Evolutionary conservation across 1,140 invertebrate species (phyloP).

Genomic region (Magallana ariakensis): DNA sequence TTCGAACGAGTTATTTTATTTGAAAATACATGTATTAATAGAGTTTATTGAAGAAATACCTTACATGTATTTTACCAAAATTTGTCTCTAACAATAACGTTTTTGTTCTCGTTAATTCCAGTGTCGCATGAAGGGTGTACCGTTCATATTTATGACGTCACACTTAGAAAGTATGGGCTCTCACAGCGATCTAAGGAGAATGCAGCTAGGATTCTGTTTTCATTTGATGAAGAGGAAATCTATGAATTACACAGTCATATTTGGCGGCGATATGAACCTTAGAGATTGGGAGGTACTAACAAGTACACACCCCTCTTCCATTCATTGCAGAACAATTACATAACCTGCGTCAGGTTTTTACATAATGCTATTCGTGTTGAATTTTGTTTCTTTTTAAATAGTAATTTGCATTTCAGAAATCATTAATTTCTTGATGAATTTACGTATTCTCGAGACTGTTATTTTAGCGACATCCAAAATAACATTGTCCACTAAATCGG

Average conservation of each 20-base stretch:
- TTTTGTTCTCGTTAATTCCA: constrained; percentile 60
- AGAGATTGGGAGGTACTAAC: constrained; percentile 82
- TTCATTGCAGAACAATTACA: background rate
- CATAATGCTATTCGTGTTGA: too few species aligned
- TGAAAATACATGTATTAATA: background rate
- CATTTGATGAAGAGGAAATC: constrained; percentile 72
- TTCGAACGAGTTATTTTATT: too few species aligned
- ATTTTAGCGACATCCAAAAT: too few species aligned
- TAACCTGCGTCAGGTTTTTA: too few species aligned
- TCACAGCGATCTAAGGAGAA: constrained; percentile 77
- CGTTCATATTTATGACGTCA: constrained; percentile 81
- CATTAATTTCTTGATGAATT: too few species aligned
- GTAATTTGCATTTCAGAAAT: too few species aligned
- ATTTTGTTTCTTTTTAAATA: too few species aligned
- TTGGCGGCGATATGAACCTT: constrained; percentile 84
- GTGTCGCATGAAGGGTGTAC: constrained; percentile 80
- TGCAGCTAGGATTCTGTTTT: constrained; percentile 81
- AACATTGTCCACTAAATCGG: too few species aligned
- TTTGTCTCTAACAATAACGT: background rate
- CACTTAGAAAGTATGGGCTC: constrained; percentile 84
- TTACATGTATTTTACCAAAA: background rate
- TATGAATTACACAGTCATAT: constrained; percentile 80
- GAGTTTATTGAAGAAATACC: too few species aligned
- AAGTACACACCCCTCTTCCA: too few species aligned
- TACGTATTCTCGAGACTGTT: too few species aligned